Evolutionary conservation across 2,888 invertebrate species (phyloP).

Genomic region (Tetropium fuscum): DNA sequence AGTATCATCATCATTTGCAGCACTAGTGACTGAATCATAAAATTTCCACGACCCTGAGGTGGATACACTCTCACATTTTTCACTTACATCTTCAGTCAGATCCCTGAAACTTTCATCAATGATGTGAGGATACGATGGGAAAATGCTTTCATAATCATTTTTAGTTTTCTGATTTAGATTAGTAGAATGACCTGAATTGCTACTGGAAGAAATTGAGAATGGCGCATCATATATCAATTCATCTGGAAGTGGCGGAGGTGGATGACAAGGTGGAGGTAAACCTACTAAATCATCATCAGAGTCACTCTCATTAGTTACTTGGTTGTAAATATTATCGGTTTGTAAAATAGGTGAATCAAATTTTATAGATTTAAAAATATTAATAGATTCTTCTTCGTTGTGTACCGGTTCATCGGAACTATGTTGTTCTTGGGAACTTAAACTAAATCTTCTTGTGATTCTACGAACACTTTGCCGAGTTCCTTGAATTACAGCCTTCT

Average conservation of each 20-base stretch:
- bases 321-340: constrained; percentile 51
- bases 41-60: constrained; percentile 70
- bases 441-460: constrained; percentile 60
- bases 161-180: constrained; percentile 40
- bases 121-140: constrained; percentile 61
- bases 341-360: constrained; percentile 53
- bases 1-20: constrained; percentile 34
- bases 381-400: constrained; percentile 50
- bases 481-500: constrained; percentile 74
- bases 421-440: constrained; percentile 45
- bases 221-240: constrained; percentile 71
- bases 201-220: constrained; percentile 54
- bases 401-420: constrained; percentile 36
- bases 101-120: constrained; percentile 49
- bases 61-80: constrained; percentile 55
- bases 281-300: constrained; percentile 54
- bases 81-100: constrained; percentile 37
- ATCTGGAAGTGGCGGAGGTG: constrained; percentile 71
- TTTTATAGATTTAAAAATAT: constrained; percentile 69
- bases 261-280: constrained; percentile 71
- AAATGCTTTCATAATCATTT: constrained; percentile 65
- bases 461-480: constrained; percentile 68
- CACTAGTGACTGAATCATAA: constrained; percentile 62
- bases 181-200: constrained; percentile 61
- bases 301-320: constrained; percentile 51